These are phyloP conservation scores for Cercocebus atys DNA, from an alignment of 2,113 vertebrate species.

Conservation along the genomic window DNA sequence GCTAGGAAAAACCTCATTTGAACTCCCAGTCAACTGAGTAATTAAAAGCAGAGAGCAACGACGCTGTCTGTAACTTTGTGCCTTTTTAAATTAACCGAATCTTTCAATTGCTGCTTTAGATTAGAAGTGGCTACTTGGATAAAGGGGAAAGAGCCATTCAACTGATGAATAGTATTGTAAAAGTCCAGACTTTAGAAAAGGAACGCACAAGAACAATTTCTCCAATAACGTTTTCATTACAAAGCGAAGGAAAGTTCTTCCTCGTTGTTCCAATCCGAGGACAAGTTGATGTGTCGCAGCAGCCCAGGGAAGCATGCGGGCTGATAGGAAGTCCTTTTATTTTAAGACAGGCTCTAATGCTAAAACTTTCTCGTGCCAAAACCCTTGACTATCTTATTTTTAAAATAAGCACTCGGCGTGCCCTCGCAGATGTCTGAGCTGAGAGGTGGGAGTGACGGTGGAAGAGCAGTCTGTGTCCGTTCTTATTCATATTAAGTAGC, in stretches of 20 bases:
- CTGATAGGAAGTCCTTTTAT: constrained; percentile 12
- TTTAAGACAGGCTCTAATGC: constrained; percentile 3
- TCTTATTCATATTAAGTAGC: constrained; percentile 61
- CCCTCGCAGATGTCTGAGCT: not conserved
- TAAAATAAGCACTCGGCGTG: not conserved
- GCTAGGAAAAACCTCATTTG: not conserved
- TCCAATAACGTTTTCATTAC: constrained; percentile 28
- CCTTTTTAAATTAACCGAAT: constrained; percentile 35
- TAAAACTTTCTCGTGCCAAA: constrained; percentile 61
- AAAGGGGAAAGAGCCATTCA: not conserved
- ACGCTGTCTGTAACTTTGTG: constrained; percentile 26
- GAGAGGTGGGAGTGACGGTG: not conserved
- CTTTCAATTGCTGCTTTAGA: constrained; percentile 24
- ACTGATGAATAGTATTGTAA: not conserved
- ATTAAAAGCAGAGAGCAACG: constrained; percentile 39
- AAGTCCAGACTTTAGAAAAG: constrained; percentile 22
- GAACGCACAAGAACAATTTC: constrained; percentile 7
- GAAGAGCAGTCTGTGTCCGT: not conserved
- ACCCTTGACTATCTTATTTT: not conserved
- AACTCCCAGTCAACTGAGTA: constrained; percentile 37
- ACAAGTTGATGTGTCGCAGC: not conserved
- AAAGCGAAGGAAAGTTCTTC: not conserved
- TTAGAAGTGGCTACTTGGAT: constrained; percentile 29
- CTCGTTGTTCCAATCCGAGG: not conserved
- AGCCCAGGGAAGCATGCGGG: not conserved